phyloP scores from a whole-genome alignment of 2,797 vertebrate species.

The Lepilemur ruficaudatus region DNA sequence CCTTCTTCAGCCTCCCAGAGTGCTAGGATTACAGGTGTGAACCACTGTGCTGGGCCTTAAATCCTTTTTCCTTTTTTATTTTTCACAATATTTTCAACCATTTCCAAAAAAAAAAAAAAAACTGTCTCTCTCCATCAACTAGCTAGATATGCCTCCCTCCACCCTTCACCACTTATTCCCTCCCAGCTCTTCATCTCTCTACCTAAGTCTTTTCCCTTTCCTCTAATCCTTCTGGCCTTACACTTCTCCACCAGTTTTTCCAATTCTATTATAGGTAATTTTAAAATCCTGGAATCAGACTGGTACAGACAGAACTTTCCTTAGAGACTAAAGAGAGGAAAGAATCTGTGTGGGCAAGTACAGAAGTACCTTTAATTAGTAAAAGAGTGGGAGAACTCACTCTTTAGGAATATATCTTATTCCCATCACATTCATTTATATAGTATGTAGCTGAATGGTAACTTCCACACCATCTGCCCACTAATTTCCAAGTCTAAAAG shows the following conservation, averaged over 20 bases:
- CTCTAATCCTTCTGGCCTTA: neutral
- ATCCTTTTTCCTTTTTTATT: neutral
- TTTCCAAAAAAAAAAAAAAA: neutral
- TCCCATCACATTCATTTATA: neutral
- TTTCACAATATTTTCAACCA: neutral
- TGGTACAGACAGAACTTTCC: neutral
- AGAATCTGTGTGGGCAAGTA: neutral
- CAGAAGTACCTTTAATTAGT: neutral
- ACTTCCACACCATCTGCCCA: neutral
- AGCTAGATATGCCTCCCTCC: neutral
- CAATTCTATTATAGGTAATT: neutral
- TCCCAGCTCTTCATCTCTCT: neutral
- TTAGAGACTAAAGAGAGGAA: neutral
- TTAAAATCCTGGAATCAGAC: neutral
- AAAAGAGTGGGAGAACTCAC: neutral
- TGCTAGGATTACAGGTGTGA: neutral
- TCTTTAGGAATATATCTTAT: neutral
- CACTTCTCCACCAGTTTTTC: neutral
- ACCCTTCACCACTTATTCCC: neutral
- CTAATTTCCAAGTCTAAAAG: neutral
- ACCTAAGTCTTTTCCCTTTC: neutral
- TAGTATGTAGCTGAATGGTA: neutral
- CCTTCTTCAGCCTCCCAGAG: neutral
- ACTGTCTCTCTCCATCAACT: neutral
- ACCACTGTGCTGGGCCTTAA: neutral